Percentiles rank a stretch among this genome's conserved stretches.
phyloP scores from a whole-genome alignment of 2,888 invertebrate genomes.

The Lampropteryx suffumata region DNA sequence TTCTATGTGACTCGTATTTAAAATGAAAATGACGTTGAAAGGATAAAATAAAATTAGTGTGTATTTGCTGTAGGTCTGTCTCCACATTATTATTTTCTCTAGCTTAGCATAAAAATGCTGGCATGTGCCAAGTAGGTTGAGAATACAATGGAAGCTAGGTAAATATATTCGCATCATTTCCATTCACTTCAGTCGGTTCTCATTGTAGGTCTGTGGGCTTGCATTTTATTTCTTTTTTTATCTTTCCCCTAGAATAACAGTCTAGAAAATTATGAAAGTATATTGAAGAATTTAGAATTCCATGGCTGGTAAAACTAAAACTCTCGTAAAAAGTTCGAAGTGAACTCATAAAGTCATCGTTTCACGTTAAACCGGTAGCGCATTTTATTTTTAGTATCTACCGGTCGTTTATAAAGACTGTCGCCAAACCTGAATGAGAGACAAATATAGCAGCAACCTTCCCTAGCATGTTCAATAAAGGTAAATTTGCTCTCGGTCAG shows the following conservation, averaged over 20 bases:
- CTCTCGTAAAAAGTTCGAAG: slow-evolving; percentile 6
- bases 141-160: slow-evolving; percentile 49
- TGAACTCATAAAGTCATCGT: slow-evolving; percentile 3
- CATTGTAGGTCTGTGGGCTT: slow-evolving; percentile 44
- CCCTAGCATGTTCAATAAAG: background rate
- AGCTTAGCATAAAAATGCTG: slow-evolving; percentile 55
- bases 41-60: background rate
- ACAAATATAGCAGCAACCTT: slow-evolving; percentile 9
- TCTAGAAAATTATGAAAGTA: too few relatives aligned
- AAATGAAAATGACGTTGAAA: slow-evolving; percentile 11
- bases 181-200: slow-evolving; percentile 44
- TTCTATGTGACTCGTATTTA: too few relatives aligned
- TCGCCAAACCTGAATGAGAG: slow-evolving; percentile 1
- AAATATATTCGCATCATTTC: slow-evolving; percentile 50
- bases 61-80: slow-evolving; percentile 11
- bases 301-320: slow-evolving; percentile 3
- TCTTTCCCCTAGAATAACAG: too few relatives aligned
- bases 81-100: slow-evolving; percentile 44
- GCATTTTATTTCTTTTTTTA: slow-evolving; percentile 34
- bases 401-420: background rate
- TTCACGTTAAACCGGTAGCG: background rate
- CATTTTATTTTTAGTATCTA: slow-evolving; percentile 10
- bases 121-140: slow-evolving; percentile 67
- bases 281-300: too few relatives aligned
- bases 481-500: slow-evolving; percentile 1